Base-by-base conservation (phyloP, 2,888 invertebrate genomes). In the Julus scanicus region DNA sequence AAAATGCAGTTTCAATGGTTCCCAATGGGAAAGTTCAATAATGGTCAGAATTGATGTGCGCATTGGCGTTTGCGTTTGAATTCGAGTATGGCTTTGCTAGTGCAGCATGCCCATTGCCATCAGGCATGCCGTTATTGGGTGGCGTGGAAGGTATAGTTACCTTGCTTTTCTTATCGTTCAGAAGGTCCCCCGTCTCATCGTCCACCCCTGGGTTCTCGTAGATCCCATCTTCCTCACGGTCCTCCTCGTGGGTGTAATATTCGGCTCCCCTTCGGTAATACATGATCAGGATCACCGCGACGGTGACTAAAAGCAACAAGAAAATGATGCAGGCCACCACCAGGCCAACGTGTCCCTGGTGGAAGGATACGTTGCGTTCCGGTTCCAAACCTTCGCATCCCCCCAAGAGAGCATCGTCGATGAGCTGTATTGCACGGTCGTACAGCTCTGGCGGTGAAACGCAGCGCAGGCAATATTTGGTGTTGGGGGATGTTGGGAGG, bases 181-280 rank as follows among this genome's bases (percentile, higher is more conserved):
- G 40, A 29, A 89, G 80, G 49, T 89, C 89, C 29, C 89, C 89
- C 15, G 88, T 89, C 44, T 89, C 89, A 53, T 89, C 89, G 37
- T 89, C 89, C 6, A 88, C 89, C 0, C 88, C 89, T n/a, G 89
- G 89, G 49, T 89, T 89, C 84, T 89, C 89, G 87, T 89, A 89
- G 20, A 89, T 88, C 3, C 89, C 89, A 37, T 89, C 89, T n/a
- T 91, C 91, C 29, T 91, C 91, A 89, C 93, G 92, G 90, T 95
- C 95, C 91, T 95, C 96, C 92, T 96, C 96, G 91, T 96, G 94
- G 13, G 96, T 96, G 92, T 96, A 96, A 92, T 96, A 96, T 86
- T 94, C 94, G 5, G 95, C 95, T 5, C 95, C 95, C 89, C 91
- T 90, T 11, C 95, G 94, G 90, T 95, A 95, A 90, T 95, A 95